Percentiles rank a stretch among this genome's conserved stretches.
phyloP scores from a whole-genome alignment of 2,888 invertebrate species.

The Gymnocheta viridis region DNA sequence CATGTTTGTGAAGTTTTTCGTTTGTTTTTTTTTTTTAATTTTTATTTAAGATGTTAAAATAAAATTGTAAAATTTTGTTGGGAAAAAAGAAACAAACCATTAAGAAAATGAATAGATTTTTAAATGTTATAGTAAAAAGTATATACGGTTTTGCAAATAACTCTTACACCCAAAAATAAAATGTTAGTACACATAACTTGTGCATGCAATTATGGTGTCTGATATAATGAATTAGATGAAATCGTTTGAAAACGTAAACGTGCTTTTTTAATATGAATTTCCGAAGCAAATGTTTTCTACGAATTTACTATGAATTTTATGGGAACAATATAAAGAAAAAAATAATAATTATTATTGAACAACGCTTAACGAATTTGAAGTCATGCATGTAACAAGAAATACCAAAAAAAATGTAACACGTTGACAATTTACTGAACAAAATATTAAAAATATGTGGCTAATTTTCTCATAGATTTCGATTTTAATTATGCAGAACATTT shows the following conservation, averaged over 20 bases:
- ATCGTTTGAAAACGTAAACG: constrained; percentile 6
- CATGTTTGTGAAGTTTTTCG: constrained; percentile 25
- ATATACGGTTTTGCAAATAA: constrained; percentile 25
- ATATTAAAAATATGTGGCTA: too few relatives aligned
- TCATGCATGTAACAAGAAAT: constrained; percentile 8
- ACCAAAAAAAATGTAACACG: neutral
- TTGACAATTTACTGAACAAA: constrained; percentile 4
- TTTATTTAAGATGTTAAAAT: constrained; percentile 23
- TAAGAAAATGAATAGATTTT: constrained; percentile 24
- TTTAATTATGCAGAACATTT: too few relatives aligned
- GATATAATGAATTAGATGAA: neutral
- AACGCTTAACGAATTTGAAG: neutral
- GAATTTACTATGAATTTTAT: constrained; percentile 34
- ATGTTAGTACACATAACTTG: constrained; percentile 52
- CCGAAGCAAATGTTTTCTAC: neutral
- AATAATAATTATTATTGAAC: neutral
- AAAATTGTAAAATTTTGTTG: constrained; percentile 26
- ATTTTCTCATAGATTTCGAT: too few relatives aligned
- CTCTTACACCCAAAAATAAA: constrained; percentile 53
- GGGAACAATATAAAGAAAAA: too few relatives aligned
- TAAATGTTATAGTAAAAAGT: constrained; percentile 6
- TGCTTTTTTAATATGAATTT: constrained; percentile 3
- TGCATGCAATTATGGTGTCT: constrained; percentile 56
- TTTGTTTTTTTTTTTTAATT: constrained; percentile 11
- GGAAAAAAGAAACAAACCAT: constrained; percentile 37